Evolutionary conservation across 2,888 invertebrate genomes (phyloP), one percentile per base, ranked within the genome.

Genomic region (Agrotis segetum): DNA sequence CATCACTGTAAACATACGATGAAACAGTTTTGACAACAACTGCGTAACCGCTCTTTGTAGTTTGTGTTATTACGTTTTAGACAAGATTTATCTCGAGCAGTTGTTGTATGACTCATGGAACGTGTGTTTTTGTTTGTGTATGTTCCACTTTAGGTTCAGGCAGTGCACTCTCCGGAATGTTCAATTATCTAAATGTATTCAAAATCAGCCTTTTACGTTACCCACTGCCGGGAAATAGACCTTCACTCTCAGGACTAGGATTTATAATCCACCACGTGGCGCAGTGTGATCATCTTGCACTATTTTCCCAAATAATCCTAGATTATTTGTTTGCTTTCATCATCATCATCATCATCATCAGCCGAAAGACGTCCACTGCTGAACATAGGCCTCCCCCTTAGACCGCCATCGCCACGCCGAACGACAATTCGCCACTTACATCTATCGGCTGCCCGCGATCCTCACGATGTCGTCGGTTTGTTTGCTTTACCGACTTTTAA

Each of bases 21-120:
- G 71, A 67, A 66, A 65, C 47, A 66, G 62, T 82, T 82, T 77
- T 50, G 64, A 75, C 75, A 78, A 77, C 52, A 62, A 65, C 73
- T 65, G 53, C 60, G 60, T 62, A 61, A 76, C 71, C 34, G 65
- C 69, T 77, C 77, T 81, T 69, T 73, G 78, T 64, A 34, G 66
- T 66, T 62, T 34, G 53, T 49, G 74, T 59, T 70, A 55, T 76
- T 70, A 53, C 77, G 63, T 70, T 73, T 61, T 44, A 44, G 17
- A 47, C 40, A 29, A 17, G 13, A 63, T 72, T 79, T 62, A 58
- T 66, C 34, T 74, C 50, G 29, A 74, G 46, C 61, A 47, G n/a
- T 64, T 44, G 47, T 47, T 64, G 11, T 11, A 52, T 79, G 80
- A 78, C 44, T 76, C 77, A 76, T 61, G 24, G 6, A 47, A 19